These are phyloP conservation scores for Gastracanthus pulcherrimus DNA, from an alignment of 2,888 invertebrate species.

Conservation along the genomic window DNA sequence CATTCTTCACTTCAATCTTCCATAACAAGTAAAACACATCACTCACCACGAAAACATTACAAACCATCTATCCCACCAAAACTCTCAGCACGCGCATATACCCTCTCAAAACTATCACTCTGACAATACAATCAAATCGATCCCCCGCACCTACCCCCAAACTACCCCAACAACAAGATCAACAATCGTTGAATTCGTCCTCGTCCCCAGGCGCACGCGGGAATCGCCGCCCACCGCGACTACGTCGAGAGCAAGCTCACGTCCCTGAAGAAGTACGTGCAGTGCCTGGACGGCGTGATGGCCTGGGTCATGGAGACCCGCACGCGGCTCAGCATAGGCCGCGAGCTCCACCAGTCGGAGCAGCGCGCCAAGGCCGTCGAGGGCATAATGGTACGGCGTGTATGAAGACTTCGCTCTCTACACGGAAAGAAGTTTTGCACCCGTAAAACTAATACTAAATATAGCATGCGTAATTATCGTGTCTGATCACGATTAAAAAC, in stretches of 20 bases:
- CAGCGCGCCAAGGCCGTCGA: conserved; percentile 76
- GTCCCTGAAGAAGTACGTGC: conserved; percentile 80
- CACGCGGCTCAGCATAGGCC: conserved; percentile 77
- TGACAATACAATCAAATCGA: too few relatives aligned
- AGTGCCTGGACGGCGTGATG: conserved; percentile 80
- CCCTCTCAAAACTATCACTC: too few relatives aligned
- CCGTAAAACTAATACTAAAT: too few relatives aligned
- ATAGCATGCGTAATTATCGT: too few relatives aligned
- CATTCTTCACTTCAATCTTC: too few relatives aligned
- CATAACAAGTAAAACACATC: too few relatives aligned
- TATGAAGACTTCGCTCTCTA: too few relatives aligned
- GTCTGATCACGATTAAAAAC: too few relatives aligned
- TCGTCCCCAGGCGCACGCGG: conserved; percentile 76
- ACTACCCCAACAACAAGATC: neutral
- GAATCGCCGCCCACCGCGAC: conserved; percentile 79
- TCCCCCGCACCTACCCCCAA: neutral
- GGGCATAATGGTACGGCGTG: conserved; percentile 75
- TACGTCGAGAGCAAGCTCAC: conserved; percentile 80
- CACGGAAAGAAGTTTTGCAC: too few relatives aligned
- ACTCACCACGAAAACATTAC: too few relatives aligned
- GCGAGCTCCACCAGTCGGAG: conserved; percentile 77
- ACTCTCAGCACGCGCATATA: too few relatives aligned
- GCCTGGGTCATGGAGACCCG: conserved; percentile 80
- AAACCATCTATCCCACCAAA: too few relatives aligned
- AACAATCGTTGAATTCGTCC: neutral